Evolutionary conservation across 2,888 invertebrate genomes (phyloP).

Genomic region (Pinctada fucata): DNA sequence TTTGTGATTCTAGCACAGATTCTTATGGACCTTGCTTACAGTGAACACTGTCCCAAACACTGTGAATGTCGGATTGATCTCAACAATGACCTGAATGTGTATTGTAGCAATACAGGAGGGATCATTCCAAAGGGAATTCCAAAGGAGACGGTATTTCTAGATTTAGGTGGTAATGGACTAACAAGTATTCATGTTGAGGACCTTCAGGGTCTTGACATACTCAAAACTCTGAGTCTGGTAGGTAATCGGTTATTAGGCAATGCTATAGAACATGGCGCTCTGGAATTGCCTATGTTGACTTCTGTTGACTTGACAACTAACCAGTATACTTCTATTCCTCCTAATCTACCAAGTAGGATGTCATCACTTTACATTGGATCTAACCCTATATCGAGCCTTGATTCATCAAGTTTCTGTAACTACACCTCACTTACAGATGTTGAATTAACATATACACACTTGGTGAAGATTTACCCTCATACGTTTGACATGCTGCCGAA

Average conservation of each 20-base stretch:
- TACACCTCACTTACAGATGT: constrained; percentile 36
- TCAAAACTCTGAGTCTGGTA: constrained; percentile 41
- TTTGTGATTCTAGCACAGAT: too few relatives aligned
- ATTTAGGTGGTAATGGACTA: constrained; percentile 43
- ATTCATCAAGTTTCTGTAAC: constrained; percentile 27
- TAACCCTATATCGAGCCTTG: constrained; percentile 25
- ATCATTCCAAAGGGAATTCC: constrained; percentile 48
- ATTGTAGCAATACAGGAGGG: constrained; percentile 48
- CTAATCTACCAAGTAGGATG: constrained; percentile 41
- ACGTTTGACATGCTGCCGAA: constrained; percentile 40
- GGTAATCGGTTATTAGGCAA: constrained; percentile 37
- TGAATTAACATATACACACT: constrained; percentile 35
- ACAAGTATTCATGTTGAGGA: constrained; percentile 28
- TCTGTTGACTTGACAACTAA: constrained; percentile 42
- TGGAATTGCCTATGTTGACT: constrained; percentile 45
- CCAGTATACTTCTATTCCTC: constrained; percentile 42
- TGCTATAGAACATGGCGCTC: constrained; percentile 43
- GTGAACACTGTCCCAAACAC: neutral
- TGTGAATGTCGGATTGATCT: neutral
- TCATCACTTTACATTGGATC: constrained; percentile 40
- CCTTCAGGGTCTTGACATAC: constrained; percentile 36
- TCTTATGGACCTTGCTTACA: too few relatives aligned
- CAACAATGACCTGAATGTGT: constrained; percentile 17
- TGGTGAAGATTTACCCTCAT: constrained; percentile 29
- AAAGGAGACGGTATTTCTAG: constrained; percentile 42